phyloP scores from a whole-genome alignment of 2,797 vertebrate genomes.

The Scolopax rusticola region DNA sequence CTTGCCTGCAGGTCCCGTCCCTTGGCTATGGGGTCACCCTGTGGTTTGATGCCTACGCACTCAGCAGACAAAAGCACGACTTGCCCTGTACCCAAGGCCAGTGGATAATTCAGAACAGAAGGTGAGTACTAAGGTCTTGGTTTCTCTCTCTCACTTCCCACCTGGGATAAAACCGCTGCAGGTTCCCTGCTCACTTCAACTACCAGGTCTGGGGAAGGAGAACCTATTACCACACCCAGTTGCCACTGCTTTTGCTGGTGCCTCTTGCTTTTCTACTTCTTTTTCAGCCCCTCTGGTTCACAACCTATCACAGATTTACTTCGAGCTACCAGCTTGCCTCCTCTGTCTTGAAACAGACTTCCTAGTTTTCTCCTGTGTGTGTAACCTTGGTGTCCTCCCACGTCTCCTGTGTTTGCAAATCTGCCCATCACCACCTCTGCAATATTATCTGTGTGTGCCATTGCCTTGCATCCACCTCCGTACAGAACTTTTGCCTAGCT shows the following conservation, averaged over 20 bases:
- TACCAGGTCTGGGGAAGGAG: not conserved
- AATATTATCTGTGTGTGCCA: slow-evolving; percentile 36
- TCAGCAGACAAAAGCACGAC: slow-evolving; percentile 84
- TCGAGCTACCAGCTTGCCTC: not conserved
- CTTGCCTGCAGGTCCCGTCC: slow-evolving; percentile 83
- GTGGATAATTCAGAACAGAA: slow-evolving; percentile 91
- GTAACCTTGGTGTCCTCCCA: slow-evolving; percentile 66
- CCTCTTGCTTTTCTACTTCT: not conserved
- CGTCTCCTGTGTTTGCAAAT: slow-evolving; percentile 66
- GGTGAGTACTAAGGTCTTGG: slow-evolving; percentile 71
- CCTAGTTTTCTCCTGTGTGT: slow-evolving; percentile 33
- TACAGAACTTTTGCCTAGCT: not conserved
- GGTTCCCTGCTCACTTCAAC: not conserved
- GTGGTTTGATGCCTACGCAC: slow-evolving; percentile 90
- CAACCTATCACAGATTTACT: not conserved
- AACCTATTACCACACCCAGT: not conserved
- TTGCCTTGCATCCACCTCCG: slow-evolving; percentile 25
- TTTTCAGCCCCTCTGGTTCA: not conserved
- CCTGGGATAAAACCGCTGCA: not conserved
- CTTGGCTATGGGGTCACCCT: slow-evolving; percentile 86
- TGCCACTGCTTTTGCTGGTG: not conserved
- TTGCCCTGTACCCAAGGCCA: slow-evolving; percentile 90
- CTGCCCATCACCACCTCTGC: slow-evolving; percentile 67
- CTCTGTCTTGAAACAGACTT: slow-evolving; percentile 26
- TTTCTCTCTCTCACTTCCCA: not conserved